Base-by-base conservation (phyloP, 2,888 invertebrate genomes). In the Apomyelois bistriatella region DNA sequence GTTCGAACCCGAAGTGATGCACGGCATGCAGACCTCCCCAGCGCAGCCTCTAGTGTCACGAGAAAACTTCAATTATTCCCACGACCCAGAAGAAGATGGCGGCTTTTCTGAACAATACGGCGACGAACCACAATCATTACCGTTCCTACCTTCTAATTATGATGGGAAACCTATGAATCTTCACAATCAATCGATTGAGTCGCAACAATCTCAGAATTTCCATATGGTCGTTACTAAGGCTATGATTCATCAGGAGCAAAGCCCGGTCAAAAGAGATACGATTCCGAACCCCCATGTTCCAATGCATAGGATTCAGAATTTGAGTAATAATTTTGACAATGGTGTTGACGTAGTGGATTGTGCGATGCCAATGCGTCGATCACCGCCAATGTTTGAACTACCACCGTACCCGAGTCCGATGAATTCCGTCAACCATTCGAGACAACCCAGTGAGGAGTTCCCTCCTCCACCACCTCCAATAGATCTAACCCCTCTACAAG, bases 401-500 rank as follows among this genome's bases (percentile, higher is more conserved):
- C 96, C 96, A 0, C 96, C 96, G 0, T 96, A 96, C 74, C 96
- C 96, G 1, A 94, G 94, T 66, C 95, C 95, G 1, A 91, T 94
- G 62, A 93, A 93, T 61, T 95, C 96, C 0, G 94, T 93, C 0
- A 92, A 94, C 52, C 97, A 97, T 78, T 97, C 96, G 1, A 90
- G 97, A 47, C 97, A 97, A 78, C 93, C 95, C 0, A 97, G 96
- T 76, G 96, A 96, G 81, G 97, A 97, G 67, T 97, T 97, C 68
- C 97, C 97, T 47, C 96, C 96, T 4, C 96, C 96, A n/a, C 97
- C 97, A 0, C 94, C 95, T 0, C 94, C 94, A 0, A 91, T 95
- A 46, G 95, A 95, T 60, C 84, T 95, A 58, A 93, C 92, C 16
- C 92, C 93, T 0, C 80, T 94, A 0, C 93, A 93, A 55, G 92